Percentiles rank a stretch among this genome's conserved stretches.
These are phyloP conservation scores for Abrostola tripartita DNA, from an alignment of 2,888 invertebrate genomes.

Conservation along the genomic window DNA sequence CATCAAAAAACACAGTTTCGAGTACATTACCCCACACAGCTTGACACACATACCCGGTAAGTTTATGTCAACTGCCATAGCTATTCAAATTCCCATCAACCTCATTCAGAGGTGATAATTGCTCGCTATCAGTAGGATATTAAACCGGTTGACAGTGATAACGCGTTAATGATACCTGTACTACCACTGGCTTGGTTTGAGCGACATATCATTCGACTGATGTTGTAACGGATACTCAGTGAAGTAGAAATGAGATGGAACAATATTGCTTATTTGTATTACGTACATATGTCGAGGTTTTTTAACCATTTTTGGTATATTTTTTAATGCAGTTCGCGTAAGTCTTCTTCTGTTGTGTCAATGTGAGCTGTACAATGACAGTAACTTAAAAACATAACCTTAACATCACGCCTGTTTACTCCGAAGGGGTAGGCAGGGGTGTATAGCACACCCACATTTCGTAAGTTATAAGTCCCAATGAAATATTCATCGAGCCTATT, in stretches of 20 bases:
- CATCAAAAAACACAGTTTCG: neutral
- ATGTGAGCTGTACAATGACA: too few species aligned
- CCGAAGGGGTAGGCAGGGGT: too few species aligned
- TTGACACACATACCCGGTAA: conserved; percentile 4
- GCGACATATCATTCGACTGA: conserved; percentile 7
- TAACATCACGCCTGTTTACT: too few species aligned
- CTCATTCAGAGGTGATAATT: conserved; percentile 30
- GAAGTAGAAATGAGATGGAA: neutral
- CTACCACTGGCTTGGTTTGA: conserved; percentile 5
- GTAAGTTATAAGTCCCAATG: too few species aligned
- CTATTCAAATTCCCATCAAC: conserved; percentile 39
- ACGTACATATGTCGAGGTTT: too few species aligned
- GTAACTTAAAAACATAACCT: too few species aligned
- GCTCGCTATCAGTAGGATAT: conserved; percentile 34
- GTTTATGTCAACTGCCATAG: conserved; percentile 12
- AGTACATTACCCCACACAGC: neutral
- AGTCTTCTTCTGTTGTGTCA: too few species aligned
- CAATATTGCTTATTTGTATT: too few species aligned
- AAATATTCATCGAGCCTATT: too few species aligned
- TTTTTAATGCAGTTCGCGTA: too few species aligned
- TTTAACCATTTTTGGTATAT: too few species aligned
- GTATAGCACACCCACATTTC: too few species aligned
- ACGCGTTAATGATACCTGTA: conserved; percentile 38
- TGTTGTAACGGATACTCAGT: conserved; percentile 16
- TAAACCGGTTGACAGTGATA: conserved; percentile 43